Conservation (phyloP, 2,797 vertebrate species). For the Pempheris klunzingeri region DNA sequence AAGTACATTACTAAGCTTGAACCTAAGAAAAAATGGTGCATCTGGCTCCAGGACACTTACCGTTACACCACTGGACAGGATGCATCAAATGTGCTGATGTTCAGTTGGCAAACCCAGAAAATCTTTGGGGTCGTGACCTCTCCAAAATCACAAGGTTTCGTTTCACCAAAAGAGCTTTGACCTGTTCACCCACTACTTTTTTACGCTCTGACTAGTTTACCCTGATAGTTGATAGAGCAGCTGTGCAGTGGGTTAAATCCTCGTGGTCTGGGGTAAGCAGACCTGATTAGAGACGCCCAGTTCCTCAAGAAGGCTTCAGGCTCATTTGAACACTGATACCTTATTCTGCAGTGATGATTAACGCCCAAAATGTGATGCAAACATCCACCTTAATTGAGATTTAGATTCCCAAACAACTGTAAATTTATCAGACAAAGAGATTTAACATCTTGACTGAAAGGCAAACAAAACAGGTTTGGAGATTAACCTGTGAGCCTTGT, state of each 20-base stretch:
- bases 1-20: neutral
- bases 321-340: conserved; percentile 16
- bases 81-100: conserved; percentile 70
- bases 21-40: neutral
- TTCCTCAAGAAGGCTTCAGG: conserved; percentile 21
- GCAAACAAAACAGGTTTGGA: conserved; percentile 40
- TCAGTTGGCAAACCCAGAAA: conserved; percentile 37
- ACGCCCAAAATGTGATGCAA: neutral
- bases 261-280: conserved; percentile 13
- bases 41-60: conserved; percentile 69
- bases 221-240: neutral
- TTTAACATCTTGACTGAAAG: conserved; percentile 9
- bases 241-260: conserved; percentile 26
- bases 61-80: conserved; percentile 72
- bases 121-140: conserved; percentile 24
- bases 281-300: conserved; percentile 25
- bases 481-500: conserved; percentile 12
- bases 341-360: conserved; percentile 28
- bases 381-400: conserved; percentile 23
- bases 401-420: neutral
- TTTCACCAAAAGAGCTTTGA: neutral
- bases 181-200: neutral
- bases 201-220: conserved; percentile 8
- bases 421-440: neutral
- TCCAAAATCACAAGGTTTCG: conserved; percentile 10